phyloP scores from a whole-genome alignment of 2,797 vertebrate genomes.

The Pseudochromis fuscus region DNA sequence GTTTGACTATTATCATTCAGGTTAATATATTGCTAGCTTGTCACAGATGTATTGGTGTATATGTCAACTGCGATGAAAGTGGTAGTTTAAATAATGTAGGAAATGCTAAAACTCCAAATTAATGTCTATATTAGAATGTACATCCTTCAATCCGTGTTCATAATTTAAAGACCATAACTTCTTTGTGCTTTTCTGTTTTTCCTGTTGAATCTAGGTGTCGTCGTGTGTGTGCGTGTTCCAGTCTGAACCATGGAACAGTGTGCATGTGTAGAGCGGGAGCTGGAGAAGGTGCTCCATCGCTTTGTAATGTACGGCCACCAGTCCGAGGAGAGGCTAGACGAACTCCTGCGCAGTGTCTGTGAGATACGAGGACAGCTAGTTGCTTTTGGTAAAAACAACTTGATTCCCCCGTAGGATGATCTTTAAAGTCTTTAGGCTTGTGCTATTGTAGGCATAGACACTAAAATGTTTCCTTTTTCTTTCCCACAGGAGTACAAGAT shows the following conservation, averaged over 20 bases:
- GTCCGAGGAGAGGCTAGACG: slow-evolving; percentile 91
- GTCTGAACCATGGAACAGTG: slow-evolving; percentile 90
- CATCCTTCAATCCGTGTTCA: neutral
- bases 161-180: neutral
- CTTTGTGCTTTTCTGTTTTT: neutral
- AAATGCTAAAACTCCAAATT: neutral
- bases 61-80: neutral
- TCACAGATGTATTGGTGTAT: neutral
- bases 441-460: neutral
- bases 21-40: neutral
- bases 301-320: slow-evolving; percentile 92
- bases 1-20: neutral
- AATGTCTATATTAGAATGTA: neutral
- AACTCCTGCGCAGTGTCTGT: slow-evolving; percentile 89
- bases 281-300: slow-evolving; percentile 94
- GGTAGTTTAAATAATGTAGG: neutral
- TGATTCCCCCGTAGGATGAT: too few relatives aligned
- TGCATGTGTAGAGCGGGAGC: slow-evolving; percentile 91
- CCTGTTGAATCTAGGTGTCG: slow-evolving; percentile 48
- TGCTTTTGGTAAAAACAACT: slow-evolving; percentile 83
- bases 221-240: slow-evolving; percentile 67
- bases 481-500: slow-evolving; percentile 88
- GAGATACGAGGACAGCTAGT: slow-evolving; percentile 90
- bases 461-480: slow-evolving; percentile 6
- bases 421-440: neutral